Evolutionary conservation across 1,140 invertebrate genomes (phyloP), one percentile per base, ranked within the genome.

Genomic region (Zophobas atratus): DNA sequence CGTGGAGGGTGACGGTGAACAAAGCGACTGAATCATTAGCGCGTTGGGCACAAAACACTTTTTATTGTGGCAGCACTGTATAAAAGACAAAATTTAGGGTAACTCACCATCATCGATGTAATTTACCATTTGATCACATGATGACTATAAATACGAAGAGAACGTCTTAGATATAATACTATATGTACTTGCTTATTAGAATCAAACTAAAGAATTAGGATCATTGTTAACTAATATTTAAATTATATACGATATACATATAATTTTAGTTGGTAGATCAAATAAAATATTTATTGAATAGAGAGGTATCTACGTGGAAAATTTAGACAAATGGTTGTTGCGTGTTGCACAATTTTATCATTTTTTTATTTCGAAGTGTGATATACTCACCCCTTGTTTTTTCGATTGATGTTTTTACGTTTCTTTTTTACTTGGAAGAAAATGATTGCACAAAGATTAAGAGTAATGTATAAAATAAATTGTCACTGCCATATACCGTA

Each of bases 1-100:
- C 70, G 88, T 89, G 8, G 90, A 91, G 77, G 90, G 88, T 63
- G 90, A 91, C 78, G 89, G 88, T 75, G 90, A 91, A 81, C 90
- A 89, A 71, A 91, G 90, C 79, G 90, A 91, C 81, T 88, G 84
- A 86, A 84, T 79, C 34, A 36, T 74, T 46, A 77, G 43, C 38
- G 77, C 80, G 81, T 78, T 80, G 80, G 82, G 83, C 81, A 77
- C 76, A 80, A 78, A 75, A 72, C 77, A 77, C 76, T 80, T 79
- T 82, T 80, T 75, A 78, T 79, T 74, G 80, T 83, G 83, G 83
- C 84, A 84, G 83, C 82, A 82, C 82, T 79, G 81, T 73, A 75
- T 73, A 79, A 81, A 82, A 80, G 79, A 83, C 79, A 83, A 78
- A 75, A 39, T 75, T 72, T 55, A 81, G 77, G 75, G 60, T 79